Conservation (phyloP, 1,140 invertebrate species). For the Gryllus bimaculatus region DNA sequence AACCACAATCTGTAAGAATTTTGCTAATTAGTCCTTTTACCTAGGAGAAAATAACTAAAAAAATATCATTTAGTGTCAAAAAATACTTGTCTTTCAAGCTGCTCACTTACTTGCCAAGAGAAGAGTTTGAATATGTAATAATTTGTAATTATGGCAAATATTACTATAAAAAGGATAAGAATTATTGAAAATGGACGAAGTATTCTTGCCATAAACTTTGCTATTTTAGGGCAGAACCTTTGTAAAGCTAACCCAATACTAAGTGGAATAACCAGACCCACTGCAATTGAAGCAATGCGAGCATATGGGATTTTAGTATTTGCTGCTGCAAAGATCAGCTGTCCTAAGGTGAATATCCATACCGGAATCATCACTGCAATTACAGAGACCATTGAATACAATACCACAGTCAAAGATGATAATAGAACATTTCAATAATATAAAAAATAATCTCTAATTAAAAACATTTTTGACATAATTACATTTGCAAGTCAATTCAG, state of each 20-base stretch:
- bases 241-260: constrained; percentile 69
- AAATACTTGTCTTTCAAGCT: neutral
- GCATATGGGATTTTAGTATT: constrained; percentile 69
- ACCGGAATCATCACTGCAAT: constrained; percentile 81
- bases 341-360: constrained; percentile 91
- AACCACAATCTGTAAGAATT: constrained; percentile 55
- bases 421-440: neutral
- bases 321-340: constrained; percentile 60
- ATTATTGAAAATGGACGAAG: constrained; percentile 77
- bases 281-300: constrained; percentile 65
- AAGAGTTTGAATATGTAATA: constrained; percentile 83
- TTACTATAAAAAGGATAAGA: constrained; percentile 78
- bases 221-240: constrained; percentile 51
- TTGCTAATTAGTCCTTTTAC: too few relatives aligned
- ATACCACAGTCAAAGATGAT: neutral
- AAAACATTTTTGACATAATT: neutral
- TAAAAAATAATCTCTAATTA: neutral
- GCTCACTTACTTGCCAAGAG: constrained; percentile 65
- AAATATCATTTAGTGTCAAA: constrained; percentile 12
- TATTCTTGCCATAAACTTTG: constrained; percentile 61
- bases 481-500: neutral
- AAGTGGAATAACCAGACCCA: constrained; percentile 73
- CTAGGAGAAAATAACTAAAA: neutral
- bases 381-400: constrained; percentile 15
- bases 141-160: constrained; percentile 88